A percentile compares a stretch with the other conserved stretches of the same genome.
phyloP scores from a whole-genome alignment of 2,113 vertebrate species.

The Oryzias melastigma region DNA sequence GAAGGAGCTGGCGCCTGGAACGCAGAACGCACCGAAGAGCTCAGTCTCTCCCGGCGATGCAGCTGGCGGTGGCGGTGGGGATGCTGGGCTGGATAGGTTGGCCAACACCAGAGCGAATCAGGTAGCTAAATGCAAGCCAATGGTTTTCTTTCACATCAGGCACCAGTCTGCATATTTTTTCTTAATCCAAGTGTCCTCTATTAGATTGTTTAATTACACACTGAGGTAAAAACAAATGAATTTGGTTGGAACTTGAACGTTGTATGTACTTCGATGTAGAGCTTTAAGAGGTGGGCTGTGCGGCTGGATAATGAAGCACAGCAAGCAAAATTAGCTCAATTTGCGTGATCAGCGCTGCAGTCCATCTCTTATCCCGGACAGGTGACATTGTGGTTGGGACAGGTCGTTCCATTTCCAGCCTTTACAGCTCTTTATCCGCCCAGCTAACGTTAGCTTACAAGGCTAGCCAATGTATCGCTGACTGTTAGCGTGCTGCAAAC shows the following conservation, averaged over 20 bases:
- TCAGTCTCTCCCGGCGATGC: slow-evolving; percentile 77
- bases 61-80: slow-evolving; percentile 77
- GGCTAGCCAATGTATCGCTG: slow-evolving; percentile 40
- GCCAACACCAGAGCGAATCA: slow-evolving; percentile 80
- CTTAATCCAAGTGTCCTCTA: slow-evolving; percentile 39
- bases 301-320: slow-evolving; percentile 33
- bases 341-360: slow-evolving; percentile 8
- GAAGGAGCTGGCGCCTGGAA: slow-evolving; percentile 77
- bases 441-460: slow-evolving; percentile 48
- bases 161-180: slow-evolving; percentile 16
- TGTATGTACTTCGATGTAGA: slow-evolving; percentile 16
- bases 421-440: slow-evolving; percentile 39
- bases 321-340: slow-evolving; percentile 3
- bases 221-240: slow-evolving; percentile 20
- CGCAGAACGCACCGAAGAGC: slow-evolving; percentile 78
- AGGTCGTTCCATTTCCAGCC: slow-evolving; percentile 45
- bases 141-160: slow-evolving; percentile 15
- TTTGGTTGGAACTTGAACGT: slow-evolving; percentile 9
- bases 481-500: slow-evolving; percentile 57
- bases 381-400: slow-evolving; percentile 60
- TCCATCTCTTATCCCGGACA: slow-evolving; percentile 28
- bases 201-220: slow-evolving; percentile 21
- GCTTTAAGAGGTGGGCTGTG: slow-evolving; percentile 32
- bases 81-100: slow-evolving; percentile 78
- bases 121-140: slow-evolving; percentile 59